Percentiles rank a stretch among this genome's conserved stretches.
phyloP scores from a whole-genome alignment of 2,888 invertebrate genomes.

The Penaeus monodon region DNA sequence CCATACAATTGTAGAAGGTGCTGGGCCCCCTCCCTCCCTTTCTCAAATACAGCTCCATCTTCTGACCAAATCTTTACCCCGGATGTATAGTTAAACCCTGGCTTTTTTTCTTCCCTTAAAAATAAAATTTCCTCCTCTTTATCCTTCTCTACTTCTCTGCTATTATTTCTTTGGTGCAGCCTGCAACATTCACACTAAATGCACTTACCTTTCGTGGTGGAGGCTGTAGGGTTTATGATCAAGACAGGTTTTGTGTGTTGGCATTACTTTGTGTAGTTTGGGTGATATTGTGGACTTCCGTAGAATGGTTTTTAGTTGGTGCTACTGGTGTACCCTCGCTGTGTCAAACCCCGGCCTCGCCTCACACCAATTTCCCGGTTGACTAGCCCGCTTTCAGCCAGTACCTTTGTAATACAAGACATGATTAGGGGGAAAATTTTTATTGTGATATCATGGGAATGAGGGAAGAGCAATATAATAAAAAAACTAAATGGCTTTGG shows the following conservation, averaged over 20 bases:
- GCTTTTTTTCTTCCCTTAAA: too few species aligned
- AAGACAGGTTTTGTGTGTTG: conserved; percentile 6
- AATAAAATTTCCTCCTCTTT: too few species aligned
- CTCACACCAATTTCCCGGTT: conserved; percentile 59
- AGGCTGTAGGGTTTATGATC: background rate
- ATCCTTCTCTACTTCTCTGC: too few species aligned
- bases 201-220: conserved; percentile 12
- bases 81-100: too few species aligned
- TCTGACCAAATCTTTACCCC: too few species aligned
- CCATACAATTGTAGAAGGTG: too few species aligned
- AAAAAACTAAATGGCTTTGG: too few species aligned
- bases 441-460: too few species aligned
- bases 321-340: background rate
- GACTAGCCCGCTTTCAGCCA: conserved; percentile 56
- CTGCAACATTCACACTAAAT: background rate
- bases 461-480: too few species aligned
- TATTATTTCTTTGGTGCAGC: too few species aligned
- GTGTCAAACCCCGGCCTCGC: conserved; percentile 10
- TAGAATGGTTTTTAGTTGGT: background rate
- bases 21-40: too few species aligned
- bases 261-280: background rate
- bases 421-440: background rate
- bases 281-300: background rate
- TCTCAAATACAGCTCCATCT: too few species aligned
- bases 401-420: conserved; percentile 9